phyloP scores from a whole-genome alignment of 64 coral and sea anemone genomes.

The Montipora capricornis region DNA sequence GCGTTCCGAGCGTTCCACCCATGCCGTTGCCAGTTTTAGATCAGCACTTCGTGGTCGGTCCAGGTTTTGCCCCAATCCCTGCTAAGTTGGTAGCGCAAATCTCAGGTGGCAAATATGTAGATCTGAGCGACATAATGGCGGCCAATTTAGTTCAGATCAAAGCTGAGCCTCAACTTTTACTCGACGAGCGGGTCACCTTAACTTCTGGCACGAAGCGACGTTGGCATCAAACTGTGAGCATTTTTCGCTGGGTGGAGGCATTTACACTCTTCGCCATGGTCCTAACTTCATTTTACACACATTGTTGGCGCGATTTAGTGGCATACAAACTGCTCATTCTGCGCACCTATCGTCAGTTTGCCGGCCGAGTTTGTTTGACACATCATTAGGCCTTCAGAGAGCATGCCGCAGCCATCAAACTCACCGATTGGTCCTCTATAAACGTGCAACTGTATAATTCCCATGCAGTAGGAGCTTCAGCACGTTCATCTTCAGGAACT shows the following conservation, averaged over 20 bases:
- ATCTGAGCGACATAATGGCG: not conserved
- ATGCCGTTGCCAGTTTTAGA: not conserved
- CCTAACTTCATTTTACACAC: not conserved
- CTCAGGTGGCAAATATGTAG: not conserved
- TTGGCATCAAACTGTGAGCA: too few species aligned
- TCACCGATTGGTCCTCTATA: constrained; percentile 1
- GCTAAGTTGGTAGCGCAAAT: not conserved
- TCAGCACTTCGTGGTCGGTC: not conserved
- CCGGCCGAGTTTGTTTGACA: not conserved
- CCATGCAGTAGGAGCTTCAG: not conserved
- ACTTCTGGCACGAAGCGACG: not conserved
- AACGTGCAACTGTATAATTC: constrained; percentile 26
- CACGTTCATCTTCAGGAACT: not conserved
- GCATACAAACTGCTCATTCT: constrained; percentile 29
- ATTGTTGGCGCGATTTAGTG: not conserved
- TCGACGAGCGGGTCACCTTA: not conserved
- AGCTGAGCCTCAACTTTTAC: not conserved
- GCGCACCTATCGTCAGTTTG: constrained; percentile 28
- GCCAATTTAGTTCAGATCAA: not conserved
- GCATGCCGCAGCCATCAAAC: not conserved
- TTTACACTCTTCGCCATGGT: not conserved
- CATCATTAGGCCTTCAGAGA: constrained; percentile 1
- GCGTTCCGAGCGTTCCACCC: not conserved
- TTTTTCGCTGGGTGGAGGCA: not conserved
- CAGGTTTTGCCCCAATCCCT: not conserved